Evolutionary conservation across 1,140 invertebrate genomes (phyloP), one percentile per base, ranked within the genome.

Genomic region (Zaprionus capensis): DNA sequence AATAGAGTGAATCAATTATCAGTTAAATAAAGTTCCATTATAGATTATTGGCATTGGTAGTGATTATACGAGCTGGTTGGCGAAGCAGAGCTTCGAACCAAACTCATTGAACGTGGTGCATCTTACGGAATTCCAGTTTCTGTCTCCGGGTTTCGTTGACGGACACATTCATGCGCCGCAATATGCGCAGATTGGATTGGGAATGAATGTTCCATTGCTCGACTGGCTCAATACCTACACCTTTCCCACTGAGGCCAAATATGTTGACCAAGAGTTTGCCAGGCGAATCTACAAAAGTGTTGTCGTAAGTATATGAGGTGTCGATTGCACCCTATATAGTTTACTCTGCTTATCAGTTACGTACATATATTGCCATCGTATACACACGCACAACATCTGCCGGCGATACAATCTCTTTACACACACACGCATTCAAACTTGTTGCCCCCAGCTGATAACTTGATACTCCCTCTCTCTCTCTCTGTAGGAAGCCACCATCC

Each of bases 141-240:
- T 98, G 5, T 96, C 97, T 79, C 98, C 98, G 5, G 98, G 98
- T 4, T 96, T 99, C 71, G 94, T 98, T 5, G 98, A 99, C 92
- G 96, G 96, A 14, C 98, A 99, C 81, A 96, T 97, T 53, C 98
- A 99, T 94, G 97, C 97, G 0, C 96, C 97, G 2, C 98, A 98
- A 93, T 96, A 96, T 81, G 96, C 96, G 2, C 98, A 98, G 92
- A 93, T 95, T 71, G 97, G 97, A 7, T 84, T 97, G 12, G 97
- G 96, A 1, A 94, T 97, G 66, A 97, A 98, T 87, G 94, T 95
- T 76, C 94, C 95, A 0, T 93, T 99, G 12, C 92, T 98, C 1
- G 96, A 97, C 64, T 98, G 98, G 98, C 93, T 99, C 0, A 94
- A 96, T 38, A 95, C 93, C n/a, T 98, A 98, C 82, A 98, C 97